Conservation (phyloP, 2,888 invertebrate genomes). For the Drosophila eohydei region DNA sequence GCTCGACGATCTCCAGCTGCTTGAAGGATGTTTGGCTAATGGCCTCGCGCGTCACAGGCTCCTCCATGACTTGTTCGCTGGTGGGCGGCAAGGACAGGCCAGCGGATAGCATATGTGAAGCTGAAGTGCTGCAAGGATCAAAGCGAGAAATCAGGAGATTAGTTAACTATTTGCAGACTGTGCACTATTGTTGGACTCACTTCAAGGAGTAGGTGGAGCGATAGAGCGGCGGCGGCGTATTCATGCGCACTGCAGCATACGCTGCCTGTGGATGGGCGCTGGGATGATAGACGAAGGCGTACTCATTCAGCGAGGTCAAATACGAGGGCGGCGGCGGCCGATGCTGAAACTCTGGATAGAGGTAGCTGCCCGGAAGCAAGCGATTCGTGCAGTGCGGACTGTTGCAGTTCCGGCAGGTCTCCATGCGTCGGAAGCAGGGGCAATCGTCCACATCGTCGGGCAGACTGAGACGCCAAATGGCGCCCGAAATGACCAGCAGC, state of each 20-base stretch:
- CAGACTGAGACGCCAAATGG: conserved; percentile 96
- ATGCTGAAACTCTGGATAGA: conserved; percentile 98
- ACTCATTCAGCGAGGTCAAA: conserved; percentile 98
- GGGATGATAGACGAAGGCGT: conserved; percentile 91
- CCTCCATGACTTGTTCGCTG: conserved; percentile 49
- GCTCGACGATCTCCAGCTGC: conserved; percentile 49
- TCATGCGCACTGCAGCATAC: conserved; percentile 72
- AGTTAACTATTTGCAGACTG: background rate
- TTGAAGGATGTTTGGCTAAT: conserved; percentile 58
- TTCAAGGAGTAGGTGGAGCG: conserved; percentile 92
- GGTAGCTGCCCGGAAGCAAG: conserved; percentile 92
- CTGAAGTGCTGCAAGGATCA: conserved; percentile 44
- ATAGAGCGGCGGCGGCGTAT: conserved; percentile 96
- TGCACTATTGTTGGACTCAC: conserved; percentile 83
- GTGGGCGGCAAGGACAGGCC: conserved; percentile 49
- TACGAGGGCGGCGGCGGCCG: conserved; percentile 98
- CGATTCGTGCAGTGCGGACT: conserved; percentile 90
- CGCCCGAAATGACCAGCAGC: conserved; percentile 95
- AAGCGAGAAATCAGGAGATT: background rate
- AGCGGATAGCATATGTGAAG: conserved; percentile 26
- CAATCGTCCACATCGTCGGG: conserved; percentile 90
- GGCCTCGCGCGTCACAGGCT: conserved; percentile 44
- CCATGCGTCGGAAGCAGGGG: conserved; percentile 87
- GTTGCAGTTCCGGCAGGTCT: conserved; percentile 86
- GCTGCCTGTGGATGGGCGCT: conserved; percentile 81